Conservation (phyloP, 1,140 invertebrate genomes). For the Uloborus diversus region DNA sequence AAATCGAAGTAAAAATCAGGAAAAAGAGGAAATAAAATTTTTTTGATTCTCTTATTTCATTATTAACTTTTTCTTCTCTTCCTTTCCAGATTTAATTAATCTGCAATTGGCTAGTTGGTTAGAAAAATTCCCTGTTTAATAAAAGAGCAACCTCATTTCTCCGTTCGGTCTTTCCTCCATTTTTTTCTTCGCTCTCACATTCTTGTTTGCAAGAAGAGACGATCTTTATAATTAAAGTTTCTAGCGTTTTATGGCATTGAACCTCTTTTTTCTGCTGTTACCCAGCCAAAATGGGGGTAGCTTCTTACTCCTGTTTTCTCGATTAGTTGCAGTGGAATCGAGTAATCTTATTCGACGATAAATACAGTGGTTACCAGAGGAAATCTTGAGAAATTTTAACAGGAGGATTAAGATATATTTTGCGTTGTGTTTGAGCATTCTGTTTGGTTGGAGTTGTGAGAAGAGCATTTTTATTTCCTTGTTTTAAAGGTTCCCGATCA, state of each 20-base stretch:
- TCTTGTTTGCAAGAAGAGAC: not conserved
- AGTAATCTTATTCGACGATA: too few relatives aligned
- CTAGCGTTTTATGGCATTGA: not conserved
- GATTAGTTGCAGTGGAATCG: constrained; percentile 5
- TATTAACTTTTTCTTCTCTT: not conserved
- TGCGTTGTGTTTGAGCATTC: too few relatives aligned
- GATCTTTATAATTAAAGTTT: constrained; percentile 6
- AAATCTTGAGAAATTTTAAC: too few relatives aligned
- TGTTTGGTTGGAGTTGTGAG: too few relatives aligned
- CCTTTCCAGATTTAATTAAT: constrained; percentile 20
- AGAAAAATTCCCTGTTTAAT: not conserved
- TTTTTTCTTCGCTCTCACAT: not conserved
- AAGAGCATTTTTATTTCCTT: too few relatives aligned
- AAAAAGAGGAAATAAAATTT: too few relatives aligned
- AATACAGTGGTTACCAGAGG: constrained; percentile 23
- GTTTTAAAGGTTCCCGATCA: too few relatives aligned
- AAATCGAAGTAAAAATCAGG: too few relatives aligned
- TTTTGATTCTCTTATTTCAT: too few relatives aligned
- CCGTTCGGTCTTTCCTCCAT: not conserved
- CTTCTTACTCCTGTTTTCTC: constrained; percentile 13
- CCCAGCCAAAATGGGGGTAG: not conserved
- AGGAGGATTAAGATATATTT: too few relatives aligned
- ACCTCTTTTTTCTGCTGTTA: not conserved
- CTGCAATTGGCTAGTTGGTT: not conserved
- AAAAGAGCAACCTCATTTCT: too few relatives aligned